Base-by-base conservation (phyloP, 2,797 vertebrate genomes). In the Lophius americanus region DNA sequence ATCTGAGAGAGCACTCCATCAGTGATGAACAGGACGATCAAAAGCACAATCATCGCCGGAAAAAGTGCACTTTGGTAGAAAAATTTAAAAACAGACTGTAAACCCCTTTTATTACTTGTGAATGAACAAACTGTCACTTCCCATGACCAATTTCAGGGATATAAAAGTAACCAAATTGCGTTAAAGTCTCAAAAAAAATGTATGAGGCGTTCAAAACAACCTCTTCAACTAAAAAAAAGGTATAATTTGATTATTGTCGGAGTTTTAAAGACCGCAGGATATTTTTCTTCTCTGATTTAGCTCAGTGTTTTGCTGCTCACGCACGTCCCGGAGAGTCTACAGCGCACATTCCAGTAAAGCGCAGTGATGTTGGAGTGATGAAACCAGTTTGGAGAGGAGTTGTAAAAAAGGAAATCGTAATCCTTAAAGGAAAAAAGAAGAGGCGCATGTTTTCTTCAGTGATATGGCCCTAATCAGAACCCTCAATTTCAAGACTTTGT, bases 1-100 rank as follows among this genome's bases (percentile, higher is more conserved):
- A 98, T 97, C 94, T 99, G 97, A 81, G 94, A 91, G 79, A 93
- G 86, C 75, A 90, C 95, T 81, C 95, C 95, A 88, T 96, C 93
- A 90, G 95, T 86, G 83, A 96, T 84, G 90, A 93, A 95, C 92
- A 95, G 91, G 70, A 93, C 87, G 70, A 96, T 13, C 74, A 88
- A 90, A 90, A 96, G 91, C 93, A 93, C 93, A 80, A 96, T 91
- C 97, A 98, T 98, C 88, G 95, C 96, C 95, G 92, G 65, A 68
- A 73, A 79, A 92, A 91, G 90, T 89, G 88, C 91, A 93, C 92
- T 93, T 92, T 13, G 82, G 82, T 79, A 59, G 67, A 75, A 83
- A 37, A 59, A 11, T 13, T 10, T 32, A 23, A 12, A 46, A 35
- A 32, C 39, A 39, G 2, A 54, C 53, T 37, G 32, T 85, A 88